Base-by-base conservation (phyloP, 2,113 vertebrate species). In the Gallinago undulata region DNA sequence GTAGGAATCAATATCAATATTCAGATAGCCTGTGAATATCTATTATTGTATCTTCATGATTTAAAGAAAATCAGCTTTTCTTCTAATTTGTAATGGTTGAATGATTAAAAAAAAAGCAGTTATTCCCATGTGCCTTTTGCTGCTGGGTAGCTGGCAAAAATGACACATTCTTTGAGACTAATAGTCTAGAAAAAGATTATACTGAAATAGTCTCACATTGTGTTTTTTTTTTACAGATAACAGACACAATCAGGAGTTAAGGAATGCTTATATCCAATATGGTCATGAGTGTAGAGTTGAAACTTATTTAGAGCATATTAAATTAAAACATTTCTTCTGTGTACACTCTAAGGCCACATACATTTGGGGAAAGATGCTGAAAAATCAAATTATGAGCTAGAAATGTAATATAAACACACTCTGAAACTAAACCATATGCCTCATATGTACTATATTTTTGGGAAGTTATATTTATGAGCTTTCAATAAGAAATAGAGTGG, bases 371-470 rank as follows among this genome's bases (percentile, higher is more conserved):
- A 84, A 84, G 63, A n/a, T 80, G 45, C 66, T 70, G 56, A 39
- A 39, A 88, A 91, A 90, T 83, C 35, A 77, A 87, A 93, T 90
- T 82, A 87, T 72, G 89, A 94, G 37, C 33, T 76, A 90, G 72
- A 94, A 94, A 95, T 95, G 35, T 69, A 84, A 95, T 93, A 89
- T 51, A 90, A 91, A 84, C 39, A 18, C 31, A 76, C 25, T 86
- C 78, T 89, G 76, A 92, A 89, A 88, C 55, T n/a, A 82, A 92
- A 75, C 89, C 37, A 59, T 85, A 25, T 47, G 27, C 37, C 12
- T 91, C 28, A 39, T 63, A 63, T 19, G n/a, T 4, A 21, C 9
- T 19, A 39, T 39, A 41, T 41, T 83, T 83, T 77, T 13, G 3
- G 7, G 21, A 86, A 84, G 31, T 56, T 90, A 8, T 48, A 69